Percentiles rank a stretch among this genome's conserved stretches.
Evolutionary conservation across 2,113 vertebrate genomes (phyloP).

Genomic region (Callionymus lyra): DNA sequence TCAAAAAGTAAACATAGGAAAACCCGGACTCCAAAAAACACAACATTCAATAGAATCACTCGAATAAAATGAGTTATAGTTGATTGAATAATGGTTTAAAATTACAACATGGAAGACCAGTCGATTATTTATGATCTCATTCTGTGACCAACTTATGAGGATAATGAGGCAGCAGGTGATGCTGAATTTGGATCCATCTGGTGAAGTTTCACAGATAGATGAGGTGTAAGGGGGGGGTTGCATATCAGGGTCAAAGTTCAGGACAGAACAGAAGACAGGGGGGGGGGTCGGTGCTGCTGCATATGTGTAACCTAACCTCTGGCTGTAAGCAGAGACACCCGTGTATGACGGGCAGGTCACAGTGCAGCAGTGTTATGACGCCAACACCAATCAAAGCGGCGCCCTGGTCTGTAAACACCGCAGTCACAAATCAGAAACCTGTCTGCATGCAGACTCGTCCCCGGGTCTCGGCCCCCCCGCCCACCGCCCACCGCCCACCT

Average conservation of each 20-base stretch:
- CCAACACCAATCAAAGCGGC: conserved; percentile 24
- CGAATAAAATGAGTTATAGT: no score
- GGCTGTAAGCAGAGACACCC: conserved; percentile 39
- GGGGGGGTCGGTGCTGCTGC: conserved; percentile 7
- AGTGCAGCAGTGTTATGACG: conserved; percentile 35
- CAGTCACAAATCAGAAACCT: conserved; percentile 29
- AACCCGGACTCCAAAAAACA: no score
- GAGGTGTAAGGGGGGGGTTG: conserved; percentile 14
- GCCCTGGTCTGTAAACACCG: conserved; percentile 26
- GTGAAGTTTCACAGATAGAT: conserved; percentile 7
- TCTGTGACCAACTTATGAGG: no score
- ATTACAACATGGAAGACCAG: no score
- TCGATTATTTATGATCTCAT: no score
- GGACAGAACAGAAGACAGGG: no score
- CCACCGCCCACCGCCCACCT: background rate
- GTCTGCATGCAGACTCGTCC: conserved; percentile 4
- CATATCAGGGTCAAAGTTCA: conserved; percentile 36
- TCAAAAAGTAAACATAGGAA: no score
- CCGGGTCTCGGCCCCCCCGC: background rate
- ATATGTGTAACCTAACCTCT: conserved; percentile 34
- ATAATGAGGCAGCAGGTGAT: conserved; percentile 14
- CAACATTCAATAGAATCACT: no score
- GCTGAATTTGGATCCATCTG: conserved; percentile 5
- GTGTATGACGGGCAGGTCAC: conserved; percentile 39
- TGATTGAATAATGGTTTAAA: no score